Evolutionary conservation across 2,888 invertebrate species (phyloP).

Genomic region (Lampropteryx suffumata): DNA sequence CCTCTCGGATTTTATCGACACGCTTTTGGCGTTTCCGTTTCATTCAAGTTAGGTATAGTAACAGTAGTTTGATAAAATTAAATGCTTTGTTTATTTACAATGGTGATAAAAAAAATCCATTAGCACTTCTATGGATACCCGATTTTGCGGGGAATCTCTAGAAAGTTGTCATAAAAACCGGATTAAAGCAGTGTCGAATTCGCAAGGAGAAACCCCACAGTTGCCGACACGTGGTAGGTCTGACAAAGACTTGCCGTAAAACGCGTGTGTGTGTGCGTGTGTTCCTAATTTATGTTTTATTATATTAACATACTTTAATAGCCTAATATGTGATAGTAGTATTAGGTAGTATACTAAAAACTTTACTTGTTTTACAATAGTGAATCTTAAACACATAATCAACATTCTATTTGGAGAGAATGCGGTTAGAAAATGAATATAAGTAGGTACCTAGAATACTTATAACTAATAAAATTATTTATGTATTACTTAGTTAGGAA

Average conservation of each 20-base stretch:
- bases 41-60: conserved; percentile 1
- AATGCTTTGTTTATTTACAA: conserved; percentile 24
- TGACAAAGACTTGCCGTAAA: background rate
- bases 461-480: too few species aligned
- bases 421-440: too few species aligned
- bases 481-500: too few species aligned
- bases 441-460: too few species aligned
- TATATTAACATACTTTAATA: too few species aligned
- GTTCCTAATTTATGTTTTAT: conserved; percentile 36
- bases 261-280: conserved; percentile 17
- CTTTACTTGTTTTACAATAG: too few species aligned
- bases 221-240: conserved; percentile 35
- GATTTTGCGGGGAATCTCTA: conserved; percentile 66
- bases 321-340: too few species aligned
- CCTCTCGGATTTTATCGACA: background rate
- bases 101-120: conserved; percentile 57
- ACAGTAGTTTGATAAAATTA: conserved; percentile 3
- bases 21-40: conserved; percentile 8
- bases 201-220: conserved; percentile 55
- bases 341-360: too few species aligned
- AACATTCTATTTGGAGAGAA: too few species aligned
- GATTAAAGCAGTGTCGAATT: conserved; percentile 62
- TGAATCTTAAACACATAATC: too few species aligned
- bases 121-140: conserved; percentile 72
- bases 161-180: conserved; percentile 72